Conservation (phyloP, 2,888 invertebrate species). For the Ariolimax columbianus region DNA sequence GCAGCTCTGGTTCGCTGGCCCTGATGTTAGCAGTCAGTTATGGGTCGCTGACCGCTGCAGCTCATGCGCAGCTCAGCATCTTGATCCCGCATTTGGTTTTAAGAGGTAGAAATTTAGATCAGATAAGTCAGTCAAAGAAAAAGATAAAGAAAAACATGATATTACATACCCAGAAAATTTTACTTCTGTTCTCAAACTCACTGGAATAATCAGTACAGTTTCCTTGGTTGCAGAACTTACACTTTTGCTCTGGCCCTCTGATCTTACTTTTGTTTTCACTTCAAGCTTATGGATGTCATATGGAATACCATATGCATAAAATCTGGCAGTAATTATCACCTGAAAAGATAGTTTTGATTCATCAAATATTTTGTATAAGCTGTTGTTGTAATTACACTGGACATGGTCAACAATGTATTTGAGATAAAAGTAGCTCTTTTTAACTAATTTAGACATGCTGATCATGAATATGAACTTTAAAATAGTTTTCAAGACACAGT, state of each 20-base stretch:
- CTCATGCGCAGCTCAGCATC: too few species aligned
- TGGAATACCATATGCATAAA: slow-evolving; percentile 48
- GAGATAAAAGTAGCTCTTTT: too few species aligned
- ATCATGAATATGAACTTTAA: too few species aligned
- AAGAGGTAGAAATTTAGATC: too few species aligned
- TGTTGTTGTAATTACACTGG: too few species aligned
- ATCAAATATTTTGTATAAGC: neutral
- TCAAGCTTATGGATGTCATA: slow-evolving; percentile 52
- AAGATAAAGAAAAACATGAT: neutral
- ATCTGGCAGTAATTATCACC: slow-evolving; percentile 53
- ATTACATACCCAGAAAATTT: slow-evolving; percentile 59
- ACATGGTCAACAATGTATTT: too few species aligned
- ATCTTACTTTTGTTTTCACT: slow-evolving; percentile 53
- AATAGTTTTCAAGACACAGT: too few species aligned
- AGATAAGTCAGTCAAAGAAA: neutral
- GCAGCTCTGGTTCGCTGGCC: too few species aligned
- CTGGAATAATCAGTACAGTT: slow-evolving; percentile 50
- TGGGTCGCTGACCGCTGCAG: too few species aligned
- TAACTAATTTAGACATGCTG: too few species aligned
- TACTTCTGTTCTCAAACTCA: slow-evolving; percentile 55
- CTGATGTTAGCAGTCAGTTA: too few species aligned
- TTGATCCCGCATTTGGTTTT: too few species aligned
- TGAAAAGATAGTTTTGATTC: neutral
- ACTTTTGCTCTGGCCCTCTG: slow-evolving; percentile 55
- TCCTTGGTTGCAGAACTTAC: slow-evolving; percentile 52